phyloP scores from a whole-genome alignment of 2,797 vertebrate species.

The Myoxocephalus aenaeus region DNA sequence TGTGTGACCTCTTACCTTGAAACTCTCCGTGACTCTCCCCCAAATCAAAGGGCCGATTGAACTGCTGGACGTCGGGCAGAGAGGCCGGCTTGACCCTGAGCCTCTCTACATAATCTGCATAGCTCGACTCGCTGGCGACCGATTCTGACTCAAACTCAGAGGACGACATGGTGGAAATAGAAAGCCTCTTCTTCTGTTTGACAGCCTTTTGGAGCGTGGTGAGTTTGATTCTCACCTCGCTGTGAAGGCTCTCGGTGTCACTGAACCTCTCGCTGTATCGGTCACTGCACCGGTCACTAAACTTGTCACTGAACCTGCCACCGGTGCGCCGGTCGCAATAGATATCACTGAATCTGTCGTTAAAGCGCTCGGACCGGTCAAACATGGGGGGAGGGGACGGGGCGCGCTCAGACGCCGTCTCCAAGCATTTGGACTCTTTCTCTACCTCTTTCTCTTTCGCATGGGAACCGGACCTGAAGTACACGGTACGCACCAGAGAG shows the following conservation, averaged over 20 bases:
- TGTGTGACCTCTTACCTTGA: slow-evolving; percentile 66
- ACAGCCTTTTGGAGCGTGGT: slow-evolving; percentile 88
- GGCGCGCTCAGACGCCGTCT: slow-evolving; percentile 84
- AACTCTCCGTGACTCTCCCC: slow-evolving; percentile 64
- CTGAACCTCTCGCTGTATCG: slow-evolving; percentile 84
- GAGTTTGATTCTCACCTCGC: slow-evolving; percentile 93
- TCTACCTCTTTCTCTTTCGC: slow-evolving; percentile 76
- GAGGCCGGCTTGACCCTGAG: slow-evolving; percentile 76
- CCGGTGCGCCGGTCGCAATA: slow-evolving; percentile 83
- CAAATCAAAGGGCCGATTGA: slow-evolving; percentile 64
- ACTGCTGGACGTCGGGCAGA: slow-evolving; percentile 75
- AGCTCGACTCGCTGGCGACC: slow-evolving; percentile 82
- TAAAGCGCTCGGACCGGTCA: slow-evolving; percentile 82
- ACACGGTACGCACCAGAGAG: slow-evolving; percentile 87
- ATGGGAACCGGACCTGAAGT: slow-evolving; percentile 84
- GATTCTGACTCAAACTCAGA: slow-evolving; percentile 87
- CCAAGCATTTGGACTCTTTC: slow-evolving; percentile 74
- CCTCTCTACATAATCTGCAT: slow-evolving; percentile 80
- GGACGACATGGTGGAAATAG: slow-evolving; percentile 86
- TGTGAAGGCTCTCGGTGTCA: slow-evolving; percentile 90
- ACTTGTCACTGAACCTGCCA: slow-evolving; percentile 83
- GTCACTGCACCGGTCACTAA: slow-evolving; percentile 86
- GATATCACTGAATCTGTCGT: slow-evolving; percentile 86
- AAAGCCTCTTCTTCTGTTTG: slow-evolving; percentile 89
- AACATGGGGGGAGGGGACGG: slow-evolving; percentile 84